phyloP scores from a whole-genome alignment of 30 jellyfish, hydroid and myxozoan species.

The Phacellophora camtschatica region DNA sequence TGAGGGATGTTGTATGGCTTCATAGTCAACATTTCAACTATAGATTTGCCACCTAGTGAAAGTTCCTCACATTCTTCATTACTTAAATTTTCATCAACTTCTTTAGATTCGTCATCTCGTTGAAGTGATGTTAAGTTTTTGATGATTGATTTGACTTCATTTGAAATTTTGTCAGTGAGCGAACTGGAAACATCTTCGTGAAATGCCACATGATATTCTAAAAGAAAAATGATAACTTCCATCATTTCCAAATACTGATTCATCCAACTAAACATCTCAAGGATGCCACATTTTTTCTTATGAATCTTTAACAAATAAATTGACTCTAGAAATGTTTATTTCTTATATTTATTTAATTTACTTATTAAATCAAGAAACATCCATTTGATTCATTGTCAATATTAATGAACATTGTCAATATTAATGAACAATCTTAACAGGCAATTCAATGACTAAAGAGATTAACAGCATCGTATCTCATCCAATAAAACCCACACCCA shows the following conservation, averaged over 20 bases:
- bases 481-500: too few species aligned
- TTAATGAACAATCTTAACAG: too few species aligned
- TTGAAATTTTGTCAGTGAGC: slow-evolving; percentile 28
- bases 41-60: slow-evolving; percentile 38
- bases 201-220: slow-evolving; percentile 49
- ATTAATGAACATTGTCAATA: too few species aligned
- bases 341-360: too few species aligned
- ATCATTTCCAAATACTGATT: neutral
- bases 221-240: neutral
- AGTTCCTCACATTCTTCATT: slow-evolving; percentile 40
- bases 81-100: slow-evolving; percentile 13
- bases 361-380: too few species aligned
- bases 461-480: too few species aligned
- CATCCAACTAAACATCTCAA: too few species aligned
- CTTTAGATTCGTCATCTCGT: slow-evolving; percentile 39
- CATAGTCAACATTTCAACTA: slow-evolving; percentile 21
- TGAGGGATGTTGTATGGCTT: slow-evolving; percentile 30
- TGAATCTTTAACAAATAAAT: too few species aligned
- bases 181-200: slow-evolving; percentile 50
- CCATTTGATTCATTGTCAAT: too few species aligned
- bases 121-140: slow-evolving; percentile 31
- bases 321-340: too few species aligned
- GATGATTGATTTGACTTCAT: slow-evolving; percentile 22
- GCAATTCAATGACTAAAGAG: too few species aligned
- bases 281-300: too few species aligned